phyloP scores from a whole-genome alignment of 1,140 invertebrate species.

The Drosophila carrolli region DNA sequence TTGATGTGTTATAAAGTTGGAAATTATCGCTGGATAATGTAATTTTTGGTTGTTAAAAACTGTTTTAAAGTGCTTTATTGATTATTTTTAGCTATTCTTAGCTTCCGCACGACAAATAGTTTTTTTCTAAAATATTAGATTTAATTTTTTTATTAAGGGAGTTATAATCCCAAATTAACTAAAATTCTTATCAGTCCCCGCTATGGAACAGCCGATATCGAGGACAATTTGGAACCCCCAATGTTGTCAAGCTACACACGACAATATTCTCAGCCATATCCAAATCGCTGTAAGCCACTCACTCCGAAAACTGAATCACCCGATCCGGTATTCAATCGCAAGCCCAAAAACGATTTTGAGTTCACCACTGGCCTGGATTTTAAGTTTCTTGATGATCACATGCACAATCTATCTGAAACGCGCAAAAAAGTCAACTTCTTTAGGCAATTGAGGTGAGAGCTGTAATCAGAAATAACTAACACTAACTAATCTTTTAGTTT shows the following conservation, averaged over 20 bases:
- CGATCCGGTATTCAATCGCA: slow-evolving; percentile 61
- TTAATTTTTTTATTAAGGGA: too few relatives aligned
- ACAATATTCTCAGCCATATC: slow-evolving; percentile 49
- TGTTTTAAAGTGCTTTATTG: too few relatives aligned
- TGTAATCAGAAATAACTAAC: background rate
- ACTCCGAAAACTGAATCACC: slow-evolving; percentile 29
- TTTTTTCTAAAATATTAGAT: too few relatives aligned
- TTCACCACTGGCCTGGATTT: slow-evolving; percentile 45
- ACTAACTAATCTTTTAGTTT: background rate
- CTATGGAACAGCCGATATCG: slow-evolving; percentile 31
- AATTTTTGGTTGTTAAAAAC: too few relatives aligned
- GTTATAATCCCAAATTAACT: too few relatives aligned
- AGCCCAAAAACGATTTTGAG: slow-evolving; percentile 68
- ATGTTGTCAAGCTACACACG: slow-evolving; percentile 53
- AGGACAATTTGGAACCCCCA: slow-evolving; percentile 44
- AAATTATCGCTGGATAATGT: too few relatives aligned
- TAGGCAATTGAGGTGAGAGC: slow-evolving; percentile 53
- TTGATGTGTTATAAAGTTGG: too few relatives aligned
- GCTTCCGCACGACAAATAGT: too few relatives aligned
- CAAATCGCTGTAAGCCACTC: slow-evolving; percentile 35
- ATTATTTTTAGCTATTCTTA: too few relatives aligned
- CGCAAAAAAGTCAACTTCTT: slow-evolving; percentile 67
- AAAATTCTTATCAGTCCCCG: slow-evolving; percentile 33
- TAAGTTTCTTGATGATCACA: slow-evolving; percentile 72
- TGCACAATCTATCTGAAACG: slow-evolving; percentile 51